Evolutionary conservation across 2,797 vertebrate genomes (phyloP).

Genomic region (Bothrops alternatus): DNA sequence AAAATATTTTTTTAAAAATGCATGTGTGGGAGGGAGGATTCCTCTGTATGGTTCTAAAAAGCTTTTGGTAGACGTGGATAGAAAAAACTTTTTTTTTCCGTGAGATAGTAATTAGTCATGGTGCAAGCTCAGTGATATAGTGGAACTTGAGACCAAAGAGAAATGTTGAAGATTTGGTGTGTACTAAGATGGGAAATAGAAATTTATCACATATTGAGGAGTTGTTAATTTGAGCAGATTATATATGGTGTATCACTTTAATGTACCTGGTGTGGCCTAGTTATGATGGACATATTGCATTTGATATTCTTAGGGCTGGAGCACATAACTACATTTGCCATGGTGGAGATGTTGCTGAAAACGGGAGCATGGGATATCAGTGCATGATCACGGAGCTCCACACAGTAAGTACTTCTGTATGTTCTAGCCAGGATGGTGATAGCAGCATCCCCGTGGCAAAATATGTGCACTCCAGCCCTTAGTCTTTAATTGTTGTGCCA

Average conservation of each 20-base stretch:
- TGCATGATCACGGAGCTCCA: constrained; percentile 8
- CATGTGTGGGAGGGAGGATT: not conserved
- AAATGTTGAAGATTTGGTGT: not conserved
- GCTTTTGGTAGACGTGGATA: not conserved
- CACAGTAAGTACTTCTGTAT: constrained; percentile 10
- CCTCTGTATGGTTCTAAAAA: not conserved
- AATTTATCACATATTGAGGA: not conserved
- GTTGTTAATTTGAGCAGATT: not conserved
- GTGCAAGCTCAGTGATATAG: not conserved
- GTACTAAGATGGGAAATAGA: not conserved
- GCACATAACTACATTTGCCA: constrained; percentile 11
- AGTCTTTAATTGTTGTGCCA: not conserved
- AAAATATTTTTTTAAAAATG: not conserved
- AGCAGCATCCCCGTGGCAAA: not conserved
- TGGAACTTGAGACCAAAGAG: not conserved
- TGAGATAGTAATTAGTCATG: not conserved
- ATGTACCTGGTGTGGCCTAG: not conserved
- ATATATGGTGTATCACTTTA: not conserved
- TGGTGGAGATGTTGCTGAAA: constrained; percentile 3
- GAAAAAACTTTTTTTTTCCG: not conserved
- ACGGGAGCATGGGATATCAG: constrained; percentile 10
- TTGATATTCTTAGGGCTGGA: constrained; percentile 26
- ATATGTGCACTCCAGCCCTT: not conserved
- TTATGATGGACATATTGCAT: constrained; percentile 14
- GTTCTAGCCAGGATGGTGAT: not conserved